Conservation (phyloP, 53 echinoderm and acorn worm species). For the Holothuria scabra region DNA sequence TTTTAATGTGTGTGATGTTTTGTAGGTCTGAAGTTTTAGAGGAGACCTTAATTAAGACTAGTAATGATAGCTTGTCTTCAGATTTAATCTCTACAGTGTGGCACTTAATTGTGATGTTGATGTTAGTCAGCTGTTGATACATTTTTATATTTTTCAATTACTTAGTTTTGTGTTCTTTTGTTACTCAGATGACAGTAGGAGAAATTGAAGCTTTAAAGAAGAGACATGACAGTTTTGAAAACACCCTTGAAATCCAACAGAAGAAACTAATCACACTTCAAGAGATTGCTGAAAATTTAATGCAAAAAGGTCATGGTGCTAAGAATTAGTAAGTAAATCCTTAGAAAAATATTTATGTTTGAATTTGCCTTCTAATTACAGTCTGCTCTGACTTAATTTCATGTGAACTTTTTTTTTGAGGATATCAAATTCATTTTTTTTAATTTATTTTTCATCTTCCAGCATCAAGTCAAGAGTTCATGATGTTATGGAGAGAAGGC, state of each 20-base stretch:
- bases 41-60: no score
- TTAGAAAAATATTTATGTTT: background rate
- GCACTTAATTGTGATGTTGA: no score
- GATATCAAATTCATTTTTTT: background rate
- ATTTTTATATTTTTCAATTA: background rate
- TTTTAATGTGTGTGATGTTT: no score
- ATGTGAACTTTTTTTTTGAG: no score
- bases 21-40: no score
- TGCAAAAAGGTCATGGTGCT: constrained; percentile 71
- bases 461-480: constrained; percentile 72
- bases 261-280: constrained; percentile 74
- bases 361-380: background rate
- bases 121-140: no score
- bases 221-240: constrained; percentile 85
- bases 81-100: no score
- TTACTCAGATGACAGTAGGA: constrained; percentile 71
- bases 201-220: constrained; percentile 75
- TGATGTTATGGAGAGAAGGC: constrained; percentile 72
- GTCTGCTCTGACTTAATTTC: no score
- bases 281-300: constrained; percentile 70
- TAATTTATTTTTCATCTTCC: background rate
- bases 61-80: no score
- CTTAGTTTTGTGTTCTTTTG: no score
- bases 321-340: constrained; percentile 71
- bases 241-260: constrained; percentile 83